phyloP scores from a whole-genome alignment of 37 sponge, comb jelly and placozoan species.

The Diacarnus erythraeanus region DNA sequence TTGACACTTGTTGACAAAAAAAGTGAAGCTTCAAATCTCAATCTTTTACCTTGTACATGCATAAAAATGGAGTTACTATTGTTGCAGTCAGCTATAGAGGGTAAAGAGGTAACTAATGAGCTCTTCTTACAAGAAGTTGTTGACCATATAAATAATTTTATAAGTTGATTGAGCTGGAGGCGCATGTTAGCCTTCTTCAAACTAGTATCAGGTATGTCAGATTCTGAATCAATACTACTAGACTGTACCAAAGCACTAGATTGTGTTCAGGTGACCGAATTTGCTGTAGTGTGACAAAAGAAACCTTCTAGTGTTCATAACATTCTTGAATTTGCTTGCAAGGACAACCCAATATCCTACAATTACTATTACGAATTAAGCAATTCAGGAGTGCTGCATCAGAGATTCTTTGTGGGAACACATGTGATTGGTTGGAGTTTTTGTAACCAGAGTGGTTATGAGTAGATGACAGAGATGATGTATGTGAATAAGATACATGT shows the following conservation, averaged over 20 bases:
- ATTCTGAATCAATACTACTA: slow-evolving; percentile 15
- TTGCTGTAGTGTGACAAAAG: background rate
- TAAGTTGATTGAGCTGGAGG: background rate
- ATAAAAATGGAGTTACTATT: no score
- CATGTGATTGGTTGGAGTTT: background rate
- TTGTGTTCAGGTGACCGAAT: background rate
- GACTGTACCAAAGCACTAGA: background rate
- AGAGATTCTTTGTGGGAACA: background rate
- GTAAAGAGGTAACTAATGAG: no score
- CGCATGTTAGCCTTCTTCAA: background rate
- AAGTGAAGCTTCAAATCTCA: no score
- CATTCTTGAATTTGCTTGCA: slow-evolving; percentile 3
- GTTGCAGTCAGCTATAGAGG: no score
- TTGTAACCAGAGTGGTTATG: background rate
- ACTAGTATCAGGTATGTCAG: background rate
- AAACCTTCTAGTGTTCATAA: background rate
- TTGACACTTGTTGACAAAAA: no score
- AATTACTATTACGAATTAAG: slow-evolving; percentile 23
- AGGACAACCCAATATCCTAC: slow-evolving; percentile 18
- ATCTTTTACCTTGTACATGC: no score
- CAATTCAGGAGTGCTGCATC: background rate
- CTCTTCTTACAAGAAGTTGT: no score
- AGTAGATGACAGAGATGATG: background rate
- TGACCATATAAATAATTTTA: no score
- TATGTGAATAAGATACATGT: background rate